A percentile compares a stretch with the other conserved stretches of the same genome.
phyloP scores from a whole-genome alignment of 2,113 vertebrate genomes.

The Narcine bancroftii region DNA sequence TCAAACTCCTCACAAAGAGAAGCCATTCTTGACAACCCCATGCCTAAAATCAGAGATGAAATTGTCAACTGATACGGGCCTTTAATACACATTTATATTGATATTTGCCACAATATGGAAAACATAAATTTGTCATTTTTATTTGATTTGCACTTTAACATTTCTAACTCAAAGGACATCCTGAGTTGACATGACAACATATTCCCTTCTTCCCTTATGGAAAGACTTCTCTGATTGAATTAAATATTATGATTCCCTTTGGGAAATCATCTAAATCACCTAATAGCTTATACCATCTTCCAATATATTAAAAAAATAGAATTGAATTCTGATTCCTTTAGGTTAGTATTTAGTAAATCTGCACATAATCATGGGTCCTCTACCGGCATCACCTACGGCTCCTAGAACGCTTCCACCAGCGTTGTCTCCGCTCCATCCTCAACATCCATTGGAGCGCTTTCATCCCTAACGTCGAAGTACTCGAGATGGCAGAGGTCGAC shows the following conservation, averaged over 20 bases:
- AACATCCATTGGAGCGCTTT: too few species aligned
- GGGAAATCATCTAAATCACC: not conserved
- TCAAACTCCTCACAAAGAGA: too few species aligned
- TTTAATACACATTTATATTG: not conserved
- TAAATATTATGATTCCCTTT: not conserved
- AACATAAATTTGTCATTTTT: not conserved
- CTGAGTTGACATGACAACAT: not conserved
- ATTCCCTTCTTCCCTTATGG: not conserved
- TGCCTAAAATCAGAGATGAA: not conserved
- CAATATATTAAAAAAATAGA: too few species aligned
- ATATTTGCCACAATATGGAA: not conserved
- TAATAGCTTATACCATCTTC: not conserved
- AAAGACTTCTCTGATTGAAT: not conserved
- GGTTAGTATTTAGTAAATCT: too few species aligned
- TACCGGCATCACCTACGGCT: too few species aligned
- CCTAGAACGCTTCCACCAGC: too few species aligned
- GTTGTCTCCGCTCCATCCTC: too few species aligned
- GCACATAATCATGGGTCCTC: too few species aligned
- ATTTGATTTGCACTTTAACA: not conserved
- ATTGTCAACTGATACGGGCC: too few species aligned
- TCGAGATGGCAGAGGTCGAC: too few species aligned
- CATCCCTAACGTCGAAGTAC: too few species aligned
- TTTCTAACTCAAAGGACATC: not conserved
- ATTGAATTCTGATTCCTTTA: too few species aligned
- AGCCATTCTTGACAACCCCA: not conserved